Evolutionary conservation across 1,140 invertebrate species (phyloP).

Genomic region (Adoxophyes honmai): DNA sequence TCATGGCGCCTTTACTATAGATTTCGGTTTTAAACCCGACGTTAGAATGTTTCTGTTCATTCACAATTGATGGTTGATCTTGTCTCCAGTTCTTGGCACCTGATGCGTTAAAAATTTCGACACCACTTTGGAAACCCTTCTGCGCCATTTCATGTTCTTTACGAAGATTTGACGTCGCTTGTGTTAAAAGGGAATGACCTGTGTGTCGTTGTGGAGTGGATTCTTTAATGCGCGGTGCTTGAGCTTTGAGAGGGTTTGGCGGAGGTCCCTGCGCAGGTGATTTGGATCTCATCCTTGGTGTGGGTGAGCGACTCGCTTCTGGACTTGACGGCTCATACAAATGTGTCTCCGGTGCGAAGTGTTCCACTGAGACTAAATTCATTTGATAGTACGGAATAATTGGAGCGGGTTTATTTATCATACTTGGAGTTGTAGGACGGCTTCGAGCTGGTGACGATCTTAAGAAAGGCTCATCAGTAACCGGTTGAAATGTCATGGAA

Average conservation of each 20-base stretch:
- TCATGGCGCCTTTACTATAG: conserved; percentile 54
- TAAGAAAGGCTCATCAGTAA: conserved; percentile 73
- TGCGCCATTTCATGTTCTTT: conserved; percentile 51
- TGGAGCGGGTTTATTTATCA: conserved; percentile 82
- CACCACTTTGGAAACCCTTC: conserved; percentile 30
- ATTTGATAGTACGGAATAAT: conserved; percentile 82
- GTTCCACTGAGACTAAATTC: conserved; percentile 80
- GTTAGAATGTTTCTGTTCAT: conserved; percentile 58
- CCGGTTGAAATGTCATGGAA: conserved; percentile 78
- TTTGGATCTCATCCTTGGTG: conserved; percentile 73
- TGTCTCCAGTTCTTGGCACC: conserved; percentile 38
- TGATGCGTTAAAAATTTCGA: conserved; percentile 36
- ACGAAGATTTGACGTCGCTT: conserved; percentile 50
- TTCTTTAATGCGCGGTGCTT: conserved; percentile 78
- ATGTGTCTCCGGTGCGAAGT: conserved; percentile 74
- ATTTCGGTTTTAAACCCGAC: conserved; percentile 55
- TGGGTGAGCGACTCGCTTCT: conserved; percentile 78
- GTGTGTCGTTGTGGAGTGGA: conserved; percentile 34
- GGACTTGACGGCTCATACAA: conserved; percentile 77
- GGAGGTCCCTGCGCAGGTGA: conserved; percentile 81
- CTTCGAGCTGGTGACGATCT: conserved; percentile 66
- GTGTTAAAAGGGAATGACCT: conserved; percentile 41
- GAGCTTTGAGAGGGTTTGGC: conserved; percentile 78
- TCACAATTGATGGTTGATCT: conserved; percentile 49
- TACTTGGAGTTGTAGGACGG: conserved; percentile 79